Percentiles rank a stretch among this genome's conserved stretches.
phyloP scores from a whole-genome alignment of 2,888 invertebrate genomes.

The Ormyrus pomaceus region DNA sequence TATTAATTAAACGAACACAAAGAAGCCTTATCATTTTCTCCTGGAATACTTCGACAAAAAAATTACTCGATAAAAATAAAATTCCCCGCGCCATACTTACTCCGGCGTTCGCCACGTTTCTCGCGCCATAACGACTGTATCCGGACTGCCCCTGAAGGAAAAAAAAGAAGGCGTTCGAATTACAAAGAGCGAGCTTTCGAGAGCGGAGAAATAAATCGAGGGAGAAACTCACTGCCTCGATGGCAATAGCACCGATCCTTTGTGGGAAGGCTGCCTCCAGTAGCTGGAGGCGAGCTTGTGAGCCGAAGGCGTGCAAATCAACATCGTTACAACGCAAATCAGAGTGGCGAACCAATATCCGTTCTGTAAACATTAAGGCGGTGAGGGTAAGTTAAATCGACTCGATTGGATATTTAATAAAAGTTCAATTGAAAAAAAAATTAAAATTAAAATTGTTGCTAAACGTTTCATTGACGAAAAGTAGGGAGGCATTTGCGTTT shows the following conservation, averaged over 20 bases:
- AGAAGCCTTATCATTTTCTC: too few relatives aligned
- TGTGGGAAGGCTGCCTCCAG: slow-evolving; percentile 66
- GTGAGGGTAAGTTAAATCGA: too few relatives aligned
- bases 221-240: slow-evolving; percentile 66
- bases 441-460: too few relatives aligned
- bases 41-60: too few relatives aligned
- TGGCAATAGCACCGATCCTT: slow-evolving; percentile 63
- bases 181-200: slow-evolving; percentile 6
- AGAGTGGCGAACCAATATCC: slow-evolving; percentile 84
- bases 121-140: slow-evolving; percentile 66
- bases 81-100: slow-evolving; percentile 61
- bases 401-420: too few relatives aligned
- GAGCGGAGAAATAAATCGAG: background rate
- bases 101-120: slow-evolving; percentile 70
- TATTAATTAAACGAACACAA: too few relatives aligned
- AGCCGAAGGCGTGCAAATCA: slow-evolving; percentile 80
- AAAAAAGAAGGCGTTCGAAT: background rate
- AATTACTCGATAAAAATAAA: too few relatives aligned
- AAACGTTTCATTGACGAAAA: too few relatives aligned
- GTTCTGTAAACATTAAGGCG: slow-evolving; percentile 76
- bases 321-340: slow-evolving; percentile 79
- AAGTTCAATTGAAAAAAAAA: too few relatives aligned
- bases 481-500: too few relatives aligned
- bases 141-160: slow-evolving; percentile 67
- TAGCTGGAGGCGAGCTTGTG: slow-evolving; percentile 78